Percentiles rank a stretch among this genome's conserved stretches.
These are phyloP conservation scores for Autographa gamma DNA, from an alignment of 2,888 invertebrate genomes.

Conservation along the genomic window DNA sequence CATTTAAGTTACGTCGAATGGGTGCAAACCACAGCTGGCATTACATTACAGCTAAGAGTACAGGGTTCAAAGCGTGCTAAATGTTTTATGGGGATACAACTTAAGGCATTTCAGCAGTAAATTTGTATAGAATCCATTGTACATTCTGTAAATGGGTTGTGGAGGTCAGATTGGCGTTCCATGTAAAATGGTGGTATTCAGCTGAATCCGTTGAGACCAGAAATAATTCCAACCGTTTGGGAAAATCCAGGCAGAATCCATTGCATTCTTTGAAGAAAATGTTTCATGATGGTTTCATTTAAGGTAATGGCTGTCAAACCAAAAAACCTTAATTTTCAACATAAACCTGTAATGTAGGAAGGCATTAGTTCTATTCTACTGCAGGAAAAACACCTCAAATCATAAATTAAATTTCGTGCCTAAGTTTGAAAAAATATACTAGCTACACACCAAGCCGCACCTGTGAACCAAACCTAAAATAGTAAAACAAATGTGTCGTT, in stretches of 20 bases:
- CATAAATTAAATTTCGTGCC: no score
- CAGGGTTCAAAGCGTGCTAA: conserved; percentile 31
- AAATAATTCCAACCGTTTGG: background rate
- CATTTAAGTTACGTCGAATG: conserved; percentile 44
- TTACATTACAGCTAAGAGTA: conserved; percentile 49
- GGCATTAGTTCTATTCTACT: no score
- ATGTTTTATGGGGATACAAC: conserved; percentile 43
- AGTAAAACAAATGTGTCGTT: background rate
- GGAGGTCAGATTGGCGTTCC: background rate
- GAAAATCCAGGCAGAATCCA: background rate
- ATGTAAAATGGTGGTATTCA: background rate
- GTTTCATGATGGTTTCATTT: no score
- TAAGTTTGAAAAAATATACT: no score
- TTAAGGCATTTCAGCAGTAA: conserved; percentile 32
- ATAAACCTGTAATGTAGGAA: no score
- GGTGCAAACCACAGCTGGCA: conserved; percentile 26
- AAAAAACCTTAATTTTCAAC: no score
- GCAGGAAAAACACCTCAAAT: no score
- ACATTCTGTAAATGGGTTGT: background rate
- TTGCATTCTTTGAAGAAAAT: no score
- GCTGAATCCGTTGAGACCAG: background rate
- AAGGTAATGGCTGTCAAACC: no score
- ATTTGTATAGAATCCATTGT: conserved; percentile 18
- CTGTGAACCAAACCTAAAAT: no score
- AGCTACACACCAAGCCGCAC: no score